Evolutionary conservation across 2,113 vertebrate genomes (phyloP).

Genomic region (Nycticorax nycticorax): DNA sequence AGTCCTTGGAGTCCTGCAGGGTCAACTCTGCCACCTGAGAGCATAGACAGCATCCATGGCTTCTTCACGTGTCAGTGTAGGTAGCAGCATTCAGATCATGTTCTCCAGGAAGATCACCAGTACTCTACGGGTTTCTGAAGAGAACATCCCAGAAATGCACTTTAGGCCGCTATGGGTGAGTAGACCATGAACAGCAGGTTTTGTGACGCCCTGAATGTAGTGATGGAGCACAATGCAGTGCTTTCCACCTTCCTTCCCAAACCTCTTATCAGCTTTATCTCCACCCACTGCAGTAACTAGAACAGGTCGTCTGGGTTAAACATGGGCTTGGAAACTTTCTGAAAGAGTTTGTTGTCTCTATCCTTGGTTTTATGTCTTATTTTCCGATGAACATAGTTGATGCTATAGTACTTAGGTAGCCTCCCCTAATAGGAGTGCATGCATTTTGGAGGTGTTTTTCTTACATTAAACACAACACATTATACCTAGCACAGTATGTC

Average conservation of each 20-base stretch:
- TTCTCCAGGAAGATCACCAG: neutral
- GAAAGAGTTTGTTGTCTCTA: neutral
- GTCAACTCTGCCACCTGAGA: neutral
- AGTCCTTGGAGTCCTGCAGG: neutral
- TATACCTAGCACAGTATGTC: neutral
- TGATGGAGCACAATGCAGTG: rapidly evolving
- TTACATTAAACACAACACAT: neutral
- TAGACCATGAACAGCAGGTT: neutral
- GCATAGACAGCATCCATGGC: neutral
- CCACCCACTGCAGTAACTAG: neutral
- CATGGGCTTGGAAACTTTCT: neutral
- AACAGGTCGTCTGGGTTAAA: neutral
- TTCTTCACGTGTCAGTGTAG: neutral
- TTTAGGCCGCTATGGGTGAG: neutral
- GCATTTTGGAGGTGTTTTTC: neutral
- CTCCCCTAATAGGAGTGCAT: rapidly evolving
- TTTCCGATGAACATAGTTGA: neutral
- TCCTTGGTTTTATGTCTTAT: neutral
- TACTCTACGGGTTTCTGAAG: neutral
- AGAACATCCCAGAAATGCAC: neutral
- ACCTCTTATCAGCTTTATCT: neutral
- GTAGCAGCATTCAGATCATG: neutral
- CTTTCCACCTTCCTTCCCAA: neutral
- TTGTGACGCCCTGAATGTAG: neutral
- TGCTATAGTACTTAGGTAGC: neutral